Conservation (phyloP, 2,888 invertebrate genomes). For the Hydrotaea diabolus region DNA sequence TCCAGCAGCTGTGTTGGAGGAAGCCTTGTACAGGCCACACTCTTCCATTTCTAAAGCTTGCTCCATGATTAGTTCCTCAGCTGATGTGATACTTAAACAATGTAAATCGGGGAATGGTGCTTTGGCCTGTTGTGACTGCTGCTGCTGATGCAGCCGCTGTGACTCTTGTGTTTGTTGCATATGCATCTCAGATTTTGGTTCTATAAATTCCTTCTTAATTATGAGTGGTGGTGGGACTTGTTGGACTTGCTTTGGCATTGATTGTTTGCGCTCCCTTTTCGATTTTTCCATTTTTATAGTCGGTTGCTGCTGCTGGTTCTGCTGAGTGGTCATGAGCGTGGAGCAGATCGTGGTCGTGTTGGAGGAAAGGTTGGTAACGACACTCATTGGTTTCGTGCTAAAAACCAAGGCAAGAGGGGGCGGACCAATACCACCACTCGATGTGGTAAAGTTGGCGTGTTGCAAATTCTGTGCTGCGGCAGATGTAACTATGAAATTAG, state of each 20-base stretch:
- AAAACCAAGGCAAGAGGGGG: conserved; percentile 70
- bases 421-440: conserved; percentile 54
- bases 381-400: conserved; percentile 70
- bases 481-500: conserved; percentile 42
- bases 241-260: conserved; percentile 76
- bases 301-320: conserved; percentile 34
- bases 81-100: conserved; percentile 78
- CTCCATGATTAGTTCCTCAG: conserved; percentile 80
- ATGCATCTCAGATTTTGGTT: conserved; percentile 57
- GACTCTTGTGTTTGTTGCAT: conserved; percentile 32
- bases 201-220: conserved; percentile 66
- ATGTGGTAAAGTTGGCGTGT: conserved; percentile 37
- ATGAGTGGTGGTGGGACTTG: conserved; percentile 69
- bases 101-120: conserved; percentile 76
- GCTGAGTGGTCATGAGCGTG: conserved; percentile 46
- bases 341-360: conserved; percentile 28
- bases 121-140: conserved; percentile 68
- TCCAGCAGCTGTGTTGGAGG: conserved; percentile 58
- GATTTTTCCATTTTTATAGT: conserved; percentile 70
- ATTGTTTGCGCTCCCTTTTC: conserved; percentile 76
- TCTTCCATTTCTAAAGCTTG: conserved; percentile 81
- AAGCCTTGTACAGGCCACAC: conserved; percentile 76
- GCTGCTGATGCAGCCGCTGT: conserved; percentile 32
- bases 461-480: conserved; percentile 23
- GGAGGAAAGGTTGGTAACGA: conserved; percentile 69